Evolutionary conservation across 2,797 vertebrate genomes (phyloP), one percentile per base, ranked within the genome.

Genomic region (Sebastes flavidus): DNA sequence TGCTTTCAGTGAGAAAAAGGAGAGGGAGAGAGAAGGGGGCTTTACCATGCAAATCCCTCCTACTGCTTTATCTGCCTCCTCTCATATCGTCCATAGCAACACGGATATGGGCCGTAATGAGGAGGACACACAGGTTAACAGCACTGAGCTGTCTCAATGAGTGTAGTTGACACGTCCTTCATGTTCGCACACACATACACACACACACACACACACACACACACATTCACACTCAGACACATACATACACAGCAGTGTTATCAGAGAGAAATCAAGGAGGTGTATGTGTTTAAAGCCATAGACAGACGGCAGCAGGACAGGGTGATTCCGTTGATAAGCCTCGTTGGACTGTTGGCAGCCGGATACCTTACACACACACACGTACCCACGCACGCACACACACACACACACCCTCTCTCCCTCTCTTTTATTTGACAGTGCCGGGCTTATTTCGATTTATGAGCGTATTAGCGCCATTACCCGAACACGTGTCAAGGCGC

Each of bases 381-480:
- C 8, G 60, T 59, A n/a, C 38, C 10, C 55, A 11, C 30, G 38
- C 22, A 71, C 24, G 60, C 71, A 63, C 68, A 55, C 70, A 76
- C 76, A 76, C 61, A 74, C 38, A 80, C 29, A 22, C 22, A 46
- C 54, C 16, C 62, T 62, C 72, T 46, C 42, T 46, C 66, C 30
- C 81, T 79, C 77, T 70, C 77, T 79, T 78, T 84, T 62, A 87
- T 87, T 84, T 88, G 81, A 87, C 85, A 75, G 54, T 87, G 78
- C 75, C 4, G 25, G 71, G 79, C 81, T 91, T 88, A 92, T 93
- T 90, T 92, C 78, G 86, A 94, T 95, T 93, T 93, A 94, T 87
- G 89, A 89, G 82, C 42, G 27, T 91, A 93, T 94, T 93, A 95
- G 81, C 30, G 60, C 84, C 89, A 92, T 93, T 94, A 94, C 85